These are phyloP conservation scores for Drosophila borealis DNA, from an alignment of 2,888 invertebrate genomes.

Conservation along the genomic window DNA sequence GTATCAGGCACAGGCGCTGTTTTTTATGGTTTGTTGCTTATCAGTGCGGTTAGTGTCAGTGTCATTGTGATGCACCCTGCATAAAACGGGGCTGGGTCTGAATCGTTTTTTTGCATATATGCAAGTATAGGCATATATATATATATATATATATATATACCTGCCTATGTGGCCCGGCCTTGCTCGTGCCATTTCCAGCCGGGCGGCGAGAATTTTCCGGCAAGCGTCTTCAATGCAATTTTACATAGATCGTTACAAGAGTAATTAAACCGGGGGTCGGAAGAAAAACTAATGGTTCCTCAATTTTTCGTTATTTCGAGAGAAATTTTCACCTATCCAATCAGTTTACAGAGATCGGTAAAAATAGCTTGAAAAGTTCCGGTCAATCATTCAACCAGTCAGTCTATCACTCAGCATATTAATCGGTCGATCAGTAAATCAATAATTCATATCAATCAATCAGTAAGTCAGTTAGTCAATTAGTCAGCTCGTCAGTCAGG, in stretches of 20 bases:
- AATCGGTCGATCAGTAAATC: too few relatives aligned
- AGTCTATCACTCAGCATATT: too few relatives aligned
- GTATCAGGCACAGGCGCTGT: constrained; percentile 45
- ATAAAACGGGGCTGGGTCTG: constrained; percentile 60
- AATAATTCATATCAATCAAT: too few relatives aligned
- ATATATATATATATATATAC: neutral
- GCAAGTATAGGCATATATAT: neutral
- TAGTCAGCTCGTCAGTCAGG: neutral
- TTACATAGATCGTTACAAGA: neutral
- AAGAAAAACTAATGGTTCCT: too few relatives aligned
- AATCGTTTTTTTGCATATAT: constrained; percentile 9
- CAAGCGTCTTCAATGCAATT: too few relatives aligned
- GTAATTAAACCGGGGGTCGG: too few relatives aligned
- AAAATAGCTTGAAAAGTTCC: too few relatives aligned
- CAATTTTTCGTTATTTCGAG: too few relatives aligned
- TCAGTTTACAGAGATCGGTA: too few relatives aligned
- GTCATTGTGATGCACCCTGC: constrained; percentile 67
- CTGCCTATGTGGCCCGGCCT: neutral
- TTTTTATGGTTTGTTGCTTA: constrained; percentile 56
- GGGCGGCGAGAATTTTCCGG: neutral
- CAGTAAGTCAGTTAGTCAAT: too few relatives aligned
- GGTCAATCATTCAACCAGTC: too few relatives aligned
- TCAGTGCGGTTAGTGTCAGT: constrained; percentile 59
- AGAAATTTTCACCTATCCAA: too few relatives aligned
- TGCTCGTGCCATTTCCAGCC: neutral